phyloP scores from a whole-genome alignment of 2,888 invertebrate species.

The Oligia fasciuncula region DNA sequence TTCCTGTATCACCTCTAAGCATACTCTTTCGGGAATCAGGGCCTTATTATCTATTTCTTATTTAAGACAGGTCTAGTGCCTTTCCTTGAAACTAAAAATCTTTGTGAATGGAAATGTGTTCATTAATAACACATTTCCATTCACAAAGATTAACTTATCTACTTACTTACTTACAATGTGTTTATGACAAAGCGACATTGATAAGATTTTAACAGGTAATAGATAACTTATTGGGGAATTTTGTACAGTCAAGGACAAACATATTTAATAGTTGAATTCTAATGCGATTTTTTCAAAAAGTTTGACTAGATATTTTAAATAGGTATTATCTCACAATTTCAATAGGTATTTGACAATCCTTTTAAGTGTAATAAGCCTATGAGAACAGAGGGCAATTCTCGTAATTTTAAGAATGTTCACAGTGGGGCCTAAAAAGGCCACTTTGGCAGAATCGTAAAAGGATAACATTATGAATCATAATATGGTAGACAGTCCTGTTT shows the following conservation, averaged over 20 bases:
- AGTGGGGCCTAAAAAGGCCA: too few relatives aligned
- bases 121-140: conserved; percentile 1
- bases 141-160: neutral
- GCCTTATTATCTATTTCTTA: neutral
- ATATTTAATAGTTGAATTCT: neutral
- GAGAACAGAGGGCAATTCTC: neutral
- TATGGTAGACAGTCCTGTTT: too few relatives aligned
- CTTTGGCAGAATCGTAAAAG: too few relatives aligned
- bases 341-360: neutral
- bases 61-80: neutral
- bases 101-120: too few relatives aligned
- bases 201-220: neutral
- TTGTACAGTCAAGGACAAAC: neutral
- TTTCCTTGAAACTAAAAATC: too few relatives aligned
- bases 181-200: neutral
- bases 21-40: neutral
- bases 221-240: neutral
- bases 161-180: neutral
- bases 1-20: neutral
- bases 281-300: neutral
- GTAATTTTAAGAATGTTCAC: too few relatives aligned
- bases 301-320: neutral
- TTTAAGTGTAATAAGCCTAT: neutral
- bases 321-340: neutral
- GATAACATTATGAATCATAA: too few relatives aligned